Conservation (phyloP, 2,797 vertebrate species). For the Danio jaintianensis region DNA sequence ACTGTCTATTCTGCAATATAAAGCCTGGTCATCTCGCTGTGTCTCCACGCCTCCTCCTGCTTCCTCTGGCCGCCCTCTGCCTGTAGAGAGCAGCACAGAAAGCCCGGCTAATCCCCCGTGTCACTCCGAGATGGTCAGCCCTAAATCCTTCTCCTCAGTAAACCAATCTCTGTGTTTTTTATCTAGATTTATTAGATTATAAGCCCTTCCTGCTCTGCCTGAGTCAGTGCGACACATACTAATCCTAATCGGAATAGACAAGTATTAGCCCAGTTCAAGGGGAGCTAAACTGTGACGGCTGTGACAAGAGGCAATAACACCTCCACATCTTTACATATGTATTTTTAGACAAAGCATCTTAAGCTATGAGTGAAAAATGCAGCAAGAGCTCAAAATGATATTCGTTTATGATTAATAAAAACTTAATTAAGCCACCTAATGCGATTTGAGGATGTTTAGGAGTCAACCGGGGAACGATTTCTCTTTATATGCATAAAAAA, state of each 20-base stretch:
- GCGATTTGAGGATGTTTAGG: conserved; percentile 49
- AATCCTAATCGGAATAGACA: conserved; percentile 92
- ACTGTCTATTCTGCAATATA: conserved; percentile 86
- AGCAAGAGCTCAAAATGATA: conserved; percentile 32
- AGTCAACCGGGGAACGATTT: conserved; percentile 17
- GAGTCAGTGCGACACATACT: conserved; percentile 81
- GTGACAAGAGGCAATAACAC: conserved; percentile 75
- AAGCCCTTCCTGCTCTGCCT: conserved; percentile 77
- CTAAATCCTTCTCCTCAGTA: conserved; percentile 87
- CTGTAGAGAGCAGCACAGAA: conserved; percentile 77
- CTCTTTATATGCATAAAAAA: conserved; percentile 32
- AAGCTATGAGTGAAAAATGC: conserved; percentile 34
- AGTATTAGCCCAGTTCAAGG: conserved; percentile 85
- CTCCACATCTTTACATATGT: conserved; percentile 55
- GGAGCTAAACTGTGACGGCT: conserved; percentile 79
- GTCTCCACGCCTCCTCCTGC: conserved; percentile 62
- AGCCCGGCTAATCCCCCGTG: conserved; percentile 85
- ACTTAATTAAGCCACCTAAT: conserved; percentile 39
- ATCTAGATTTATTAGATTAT: conserved; percentile 92
- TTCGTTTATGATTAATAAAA: background rate
- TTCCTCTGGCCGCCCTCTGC: conserved; percentile 66
- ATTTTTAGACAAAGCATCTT: conserved; percentile 48
- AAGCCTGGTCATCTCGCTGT: conserved; percentile 71
- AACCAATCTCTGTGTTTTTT: conserved; percentile 87
- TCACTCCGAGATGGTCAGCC: conserved; percentile 82